phyloP scores from a whole-genome alignment of 2,113 vertebrate species.

The Potamarius usumacintae region DNA sequence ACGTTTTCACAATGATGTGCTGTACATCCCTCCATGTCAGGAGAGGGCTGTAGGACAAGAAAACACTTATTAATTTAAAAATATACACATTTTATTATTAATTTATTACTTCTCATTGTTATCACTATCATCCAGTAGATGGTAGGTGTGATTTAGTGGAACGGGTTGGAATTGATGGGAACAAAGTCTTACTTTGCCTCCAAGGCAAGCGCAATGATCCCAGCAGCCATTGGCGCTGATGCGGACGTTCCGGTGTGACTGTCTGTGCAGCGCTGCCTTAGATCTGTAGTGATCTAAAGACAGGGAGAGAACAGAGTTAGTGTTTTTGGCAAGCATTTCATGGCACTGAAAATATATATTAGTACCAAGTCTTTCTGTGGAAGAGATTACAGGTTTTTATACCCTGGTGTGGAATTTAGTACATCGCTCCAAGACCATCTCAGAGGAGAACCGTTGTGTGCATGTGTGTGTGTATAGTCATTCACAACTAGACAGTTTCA shows the following conservation, averaged over 20 bases:
- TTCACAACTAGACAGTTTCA: not conserved
- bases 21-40: slow-evolving; percentile 97
- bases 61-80: not conserved
- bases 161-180: slow-evolving; percentile 15
- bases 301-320: slow-evolving; percentile 36
- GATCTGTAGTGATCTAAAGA: slow-evolving; percentile 93
- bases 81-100: not conserved
- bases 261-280: slow-evolving; percentile 97
- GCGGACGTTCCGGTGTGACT: slow-evolving; percentile 98
- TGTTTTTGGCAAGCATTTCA: not conserved
- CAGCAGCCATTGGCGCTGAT: slow-evolving; percentile 97
- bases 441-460: not conserved
- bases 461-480: not conserved
- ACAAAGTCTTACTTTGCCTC: slow-evolving; percentile 95
- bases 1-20: slow-evolving; percentile 98
- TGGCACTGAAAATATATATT: slow-evolving; percentile 8
- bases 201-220: slow-evolving; percentile 94
- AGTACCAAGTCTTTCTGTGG: not conserved
- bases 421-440: slow-evolving; percentile 9
- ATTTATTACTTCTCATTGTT: not conserved
- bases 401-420: slow-evolving; percentile 24
- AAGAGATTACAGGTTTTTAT: slow-evolving; percentile 24
- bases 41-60: slow-evolving; percentile 74
- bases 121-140: not conserved
- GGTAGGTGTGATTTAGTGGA: slow-evolving; percentile 48